phyloP scores from a whole-genome alignment of 2,113 vertebrate genomes.

The Tangachromis dhanisi region DNA sequence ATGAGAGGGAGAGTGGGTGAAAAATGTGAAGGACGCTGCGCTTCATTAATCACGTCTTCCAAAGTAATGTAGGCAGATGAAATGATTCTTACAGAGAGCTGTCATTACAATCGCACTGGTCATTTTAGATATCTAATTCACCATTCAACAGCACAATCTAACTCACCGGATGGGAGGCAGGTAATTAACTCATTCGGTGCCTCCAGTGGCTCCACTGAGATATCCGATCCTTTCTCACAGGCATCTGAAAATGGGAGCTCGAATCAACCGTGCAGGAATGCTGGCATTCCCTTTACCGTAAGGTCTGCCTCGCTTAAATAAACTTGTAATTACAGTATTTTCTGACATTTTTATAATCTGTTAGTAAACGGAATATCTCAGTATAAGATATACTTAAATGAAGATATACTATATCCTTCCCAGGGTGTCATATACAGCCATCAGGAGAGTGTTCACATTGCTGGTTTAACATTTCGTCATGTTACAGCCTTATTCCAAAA shows the following conservation, averaged over 20 bases:
- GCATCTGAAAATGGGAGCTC: neutral
- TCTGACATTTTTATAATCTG: neutral
- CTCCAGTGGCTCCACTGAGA: neutral
- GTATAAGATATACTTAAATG: accelerated
- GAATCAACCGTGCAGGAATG: accelerated
- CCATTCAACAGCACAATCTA: conserved; percentile 76
- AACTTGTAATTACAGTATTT: neutral
- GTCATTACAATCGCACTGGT: conserved; percentile 82
- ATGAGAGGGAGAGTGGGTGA: conserved; percentile 75
- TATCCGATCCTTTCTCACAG: neutral
- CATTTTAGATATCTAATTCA: conserved; percentile 87
- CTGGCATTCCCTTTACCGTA: neutral
- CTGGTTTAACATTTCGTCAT: neutral
- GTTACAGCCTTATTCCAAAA: neutral
- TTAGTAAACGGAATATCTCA: neutral
- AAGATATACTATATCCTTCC: neutral
- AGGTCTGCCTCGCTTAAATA: neutral
- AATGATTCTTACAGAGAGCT: conserved; percentile 90
- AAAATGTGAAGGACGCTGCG: conserved; percentile 86
- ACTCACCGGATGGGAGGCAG: neutral
- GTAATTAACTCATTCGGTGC: conserved; percentile 44
- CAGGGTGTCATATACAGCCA: neutral
- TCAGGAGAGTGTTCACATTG: neutral
- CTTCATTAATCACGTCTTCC: conserved; percentile 95
- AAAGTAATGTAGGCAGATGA: conserved; percentile 94